Conservation (phyloP, 2,797 vertebrate species). For the Rhabdomys pumilio region DNA sequence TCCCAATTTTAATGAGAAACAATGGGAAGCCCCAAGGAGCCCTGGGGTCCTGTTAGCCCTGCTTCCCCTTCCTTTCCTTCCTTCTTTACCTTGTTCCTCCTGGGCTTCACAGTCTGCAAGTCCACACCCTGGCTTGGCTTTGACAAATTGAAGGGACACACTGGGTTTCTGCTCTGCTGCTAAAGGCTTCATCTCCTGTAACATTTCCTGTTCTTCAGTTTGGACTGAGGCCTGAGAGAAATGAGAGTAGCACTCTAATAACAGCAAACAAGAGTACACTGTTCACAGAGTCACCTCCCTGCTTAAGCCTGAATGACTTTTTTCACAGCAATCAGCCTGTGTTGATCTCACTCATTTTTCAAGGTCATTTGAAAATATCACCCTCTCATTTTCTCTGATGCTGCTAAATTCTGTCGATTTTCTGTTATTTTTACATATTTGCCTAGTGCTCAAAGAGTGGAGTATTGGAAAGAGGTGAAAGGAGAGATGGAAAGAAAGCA, state of each 20-base stretch:
- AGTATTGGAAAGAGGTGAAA: background rate
- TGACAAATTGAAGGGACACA: background rate
- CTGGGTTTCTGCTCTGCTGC: slow-evolving; percentile 15
- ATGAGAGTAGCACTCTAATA: background rate
- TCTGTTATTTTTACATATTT: background rate
- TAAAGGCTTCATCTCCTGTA: background rate
- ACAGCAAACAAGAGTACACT: background rate
- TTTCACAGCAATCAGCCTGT: background rate
- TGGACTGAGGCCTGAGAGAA: background rate
- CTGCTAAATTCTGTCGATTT: background rate
- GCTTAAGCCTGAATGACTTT: background rate
- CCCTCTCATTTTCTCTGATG: background rate
- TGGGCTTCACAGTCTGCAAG: slow-evolving; percentile 13
- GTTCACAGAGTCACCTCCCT: background rate
- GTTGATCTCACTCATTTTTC: background rate
- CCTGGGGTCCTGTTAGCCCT: background rate
- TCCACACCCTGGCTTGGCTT: background rate
- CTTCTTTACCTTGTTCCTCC: slow-evolving; percentile 51
- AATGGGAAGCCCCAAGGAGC: background rate
- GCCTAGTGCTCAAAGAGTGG: background rate
- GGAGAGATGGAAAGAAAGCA: background rate
- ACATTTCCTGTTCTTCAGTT: background rate
- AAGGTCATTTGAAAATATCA: background rate
- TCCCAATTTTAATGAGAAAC: background rate
- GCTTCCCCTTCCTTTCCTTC: background rate